These are phyloP conservation scores for Calliopum simillimum DNA, from an alignment of 2,888 invertebrate genomes.

Conservation along the genomic window DNA sequence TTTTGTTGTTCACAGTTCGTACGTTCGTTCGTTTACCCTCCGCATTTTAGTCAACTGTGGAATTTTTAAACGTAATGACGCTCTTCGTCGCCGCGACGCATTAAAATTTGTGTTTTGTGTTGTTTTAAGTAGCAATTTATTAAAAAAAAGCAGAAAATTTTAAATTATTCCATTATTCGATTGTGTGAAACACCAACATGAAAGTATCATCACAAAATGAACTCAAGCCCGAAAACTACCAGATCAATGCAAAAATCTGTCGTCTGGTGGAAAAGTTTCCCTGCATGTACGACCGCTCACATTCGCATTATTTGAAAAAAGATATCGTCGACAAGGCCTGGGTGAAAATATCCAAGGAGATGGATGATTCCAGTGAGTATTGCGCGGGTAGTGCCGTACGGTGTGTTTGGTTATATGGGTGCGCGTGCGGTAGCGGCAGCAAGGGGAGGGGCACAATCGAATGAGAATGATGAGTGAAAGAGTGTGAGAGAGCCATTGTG, in stretches of 20 bases:
- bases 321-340: constrained; percentile 59
- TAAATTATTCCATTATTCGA: not conserved
- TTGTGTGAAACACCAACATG: constrained; percentile 8
- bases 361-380: constrained; percentile 58
- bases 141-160: not conserved
- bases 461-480: not conserved
- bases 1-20: constrained; percentile 28
- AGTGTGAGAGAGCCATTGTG: no score
- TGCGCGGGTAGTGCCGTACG: constrained; percentile 22
- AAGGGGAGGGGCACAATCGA: not conserved
- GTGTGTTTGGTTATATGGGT: constrained; percentile 25
- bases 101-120: not conserved
- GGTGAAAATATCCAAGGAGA: constrained; percentile 58
- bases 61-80: constrained; percentile 30
- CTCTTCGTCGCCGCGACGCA: not conserved
- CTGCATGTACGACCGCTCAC: constrained; percentile 62
- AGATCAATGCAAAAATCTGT: constrained; percentile 59
- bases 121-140: not conserved
- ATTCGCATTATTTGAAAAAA: constrained; percentile 57
- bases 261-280: constrained; percentile 58
- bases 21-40: constrained; percentile 23
- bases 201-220: constrained; percentile 35
- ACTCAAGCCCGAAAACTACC: constrained; percentile 55
- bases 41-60: constrained; percentile 24
- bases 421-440: not conserved